Percentiles rank a stretch among this genome's conserved stretches.
Evolutionary conservation across 2,113 vertebrate species (phyloP).

Genomic region (Emydura subglobosa): DNA sequence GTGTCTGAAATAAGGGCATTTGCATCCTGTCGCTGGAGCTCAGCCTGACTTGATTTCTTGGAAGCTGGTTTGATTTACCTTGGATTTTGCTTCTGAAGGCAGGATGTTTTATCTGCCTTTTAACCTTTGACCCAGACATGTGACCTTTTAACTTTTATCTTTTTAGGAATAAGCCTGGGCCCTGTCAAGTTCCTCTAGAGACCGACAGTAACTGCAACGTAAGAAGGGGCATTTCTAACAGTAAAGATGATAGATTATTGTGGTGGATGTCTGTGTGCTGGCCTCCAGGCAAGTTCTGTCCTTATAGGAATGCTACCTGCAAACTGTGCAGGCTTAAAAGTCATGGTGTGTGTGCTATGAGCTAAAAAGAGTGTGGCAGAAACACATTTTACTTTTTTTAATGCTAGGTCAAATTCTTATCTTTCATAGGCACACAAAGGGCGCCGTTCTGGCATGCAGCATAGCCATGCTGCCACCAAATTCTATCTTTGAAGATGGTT

Average conservation of each 20-base stretch:
- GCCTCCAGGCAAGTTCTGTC: neutral
- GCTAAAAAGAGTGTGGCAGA: rapidly evolving
- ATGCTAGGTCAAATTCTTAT: rapidly evolving
- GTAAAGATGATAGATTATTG: neutral
- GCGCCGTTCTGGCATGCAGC: neutral
- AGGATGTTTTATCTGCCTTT: conserved; percentile 68
- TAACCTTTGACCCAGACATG: conserved; percentile 68
- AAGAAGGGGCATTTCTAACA: neutral
- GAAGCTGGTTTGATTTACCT: conserved; percentile 37
- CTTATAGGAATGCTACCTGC: neutral
- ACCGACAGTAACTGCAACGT: neutral
- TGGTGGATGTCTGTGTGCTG: neutral
- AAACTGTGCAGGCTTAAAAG: neutral
- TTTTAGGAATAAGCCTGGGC: conserved; percentile 40
- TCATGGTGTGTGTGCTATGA: rapidly evolving
- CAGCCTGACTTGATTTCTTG: conserved; percentile 20
- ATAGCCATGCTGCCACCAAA: neutral
- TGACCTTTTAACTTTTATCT: conserved; percentile 71
- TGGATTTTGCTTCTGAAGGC: conserved; percentile 44
- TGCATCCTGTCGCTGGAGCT: conserved; percentile 3
- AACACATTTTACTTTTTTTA: neutral
- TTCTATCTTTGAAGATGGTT: neutral
- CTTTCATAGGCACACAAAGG: neutral
- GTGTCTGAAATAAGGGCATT: conserved; percentile 40
- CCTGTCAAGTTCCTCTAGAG: conserved; percentile 27